phyloP scores from a whole-genome alignment of 2,888 invertebrate species.

The Catocala nupta region DNA sequence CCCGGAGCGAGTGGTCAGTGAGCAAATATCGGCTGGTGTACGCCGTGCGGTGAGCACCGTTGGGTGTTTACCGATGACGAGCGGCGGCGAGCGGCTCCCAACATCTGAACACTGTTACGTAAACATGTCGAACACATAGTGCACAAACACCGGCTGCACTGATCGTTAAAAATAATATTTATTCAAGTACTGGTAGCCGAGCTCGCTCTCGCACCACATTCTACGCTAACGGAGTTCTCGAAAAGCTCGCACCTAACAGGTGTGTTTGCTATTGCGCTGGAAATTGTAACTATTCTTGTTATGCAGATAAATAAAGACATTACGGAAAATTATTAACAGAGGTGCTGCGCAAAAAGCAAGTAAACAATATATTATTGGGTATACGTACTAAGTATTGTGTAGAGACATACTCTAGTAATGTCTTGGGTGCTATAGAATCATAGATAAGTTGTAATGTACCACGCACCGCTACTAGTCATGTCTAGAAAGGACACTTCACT shows the following conservation, averaged over 20 bases:
- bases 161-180: conserved; percentile 86
- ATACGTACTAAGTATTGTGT: conserved; percentile 54
- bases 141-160: conserved; percentile 80
- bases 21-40: conserved; percentile 67
- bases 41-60: conserved; percentile 62
- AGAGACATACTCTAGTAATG: conserved; percentile 39
- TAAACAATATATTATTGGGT: conserved; percentile 65
- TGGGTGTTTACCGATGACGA: conserved; percentile 58
- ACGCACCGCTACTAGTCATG: conserved; percentile 30
- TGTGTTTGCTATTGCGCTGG: conserved; percentile 42
- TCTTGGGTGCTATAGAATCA: conserved; percentile 34
- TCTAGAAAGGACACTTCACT: conserved; percentile 36
- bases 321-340: conserved; percentile 66
- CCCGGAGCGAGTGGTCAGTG: conserved; percentile 31
- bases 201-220: conserved; percentile 48
- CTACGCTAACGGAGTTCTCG: conserved; percentile 32
- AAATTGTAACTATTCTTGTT: conserved; percentile 48
- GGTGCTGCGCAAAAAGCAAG: conserved; percentile 69
- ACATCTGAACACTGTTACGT: conserved; percentile 80
- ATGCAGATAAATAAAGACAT: conserved; percentile 57
- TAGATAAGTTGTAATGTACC: conserved; percentile 43
- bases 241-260: conserved; percentile 44
- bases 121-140: conserved; percentile 74
- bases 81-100: conserved; percentile 53
- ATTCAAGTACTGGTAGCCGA: conserved; percentile 69